These are phyloP conservation scores for Prunella himalayana DNA, from an alignment of 2,113 vertebrate species.

Conservation along the genomic window DNA sequence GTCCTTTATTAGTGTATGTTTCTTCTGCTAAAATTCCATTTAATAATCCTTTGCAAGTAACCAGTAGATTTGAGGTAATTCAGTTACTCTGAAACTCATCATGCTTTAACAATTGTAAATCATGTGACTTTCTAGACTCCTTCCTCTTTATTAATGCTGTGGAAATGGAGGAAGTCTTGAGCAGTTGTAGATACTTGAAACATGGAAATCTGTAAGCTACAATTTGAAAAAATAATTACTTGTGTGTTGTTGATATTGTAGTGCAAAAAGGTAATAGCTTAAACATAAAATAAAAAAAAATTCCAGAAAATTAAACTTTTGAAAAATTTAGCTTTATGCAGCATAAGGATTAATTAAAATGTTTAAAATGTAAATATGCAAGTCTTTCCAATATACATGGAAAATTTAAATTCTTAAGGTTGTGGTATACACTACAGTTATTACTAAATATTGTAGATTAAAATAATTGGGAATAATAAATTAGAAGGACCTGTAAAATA, in stretches of 20 bases:
- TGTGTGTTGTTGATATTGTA: background rate
- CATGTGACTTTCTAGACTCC: background rate
- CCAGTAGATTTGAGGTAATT: background rate
- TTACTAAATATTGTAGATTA: background rate
- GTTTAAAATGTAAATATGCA: background rate
- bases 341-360: background rate
- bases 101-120: background rate
- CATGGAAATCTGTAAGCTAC: background rate
- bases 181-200: background rate
- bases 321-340: background rate
- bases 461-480: background rate
- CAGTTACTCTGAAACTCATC: background rate
- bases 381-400: background rate
- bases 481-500: background rate
- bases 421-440: background rate
- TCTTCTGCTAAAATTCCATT: background rate
- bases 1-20: background rate
- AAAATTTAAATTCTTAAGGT: background rate
- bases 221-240: background rate
- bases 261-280: background rate
- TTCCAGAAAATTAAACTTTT: background rate
- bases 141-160: background rate
- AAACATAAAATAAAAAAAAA: background rate
- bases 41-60: background rate
- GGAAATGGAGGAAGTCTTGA: background rate